These are phyloP conservation scores for Spea bombifrons DNA, from an alignment of 2,113 vertebrate genomes.

Conservation along the genomic window DNA sequence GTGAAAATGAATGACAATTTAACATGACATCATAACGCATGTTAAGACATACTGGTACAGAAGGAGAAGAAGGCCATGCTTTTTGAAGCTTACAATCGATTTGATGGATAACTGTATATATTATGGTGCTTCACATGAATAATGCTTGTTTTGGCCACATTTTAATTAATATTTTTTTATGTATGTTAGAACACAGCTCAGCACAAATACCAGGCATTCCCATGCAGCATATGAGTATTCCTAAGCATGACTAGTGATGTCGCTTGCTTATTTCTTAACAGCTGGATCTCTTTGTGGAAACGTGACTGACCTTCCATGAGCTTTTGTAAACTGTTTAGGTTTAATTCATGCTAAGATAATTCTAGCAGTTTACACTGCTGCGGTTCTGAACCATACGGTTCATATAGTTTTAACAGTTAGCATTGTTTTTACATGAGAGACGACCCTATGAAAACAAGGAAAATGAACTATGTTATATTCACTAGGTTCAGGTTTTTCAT, in stretches of 20 bases:
- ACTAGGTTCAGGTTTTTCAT: too few relatives aligned
- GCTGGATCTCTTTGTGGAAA: constrained; percentile 46
- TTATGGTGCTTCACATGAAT: too few relatives aligned
- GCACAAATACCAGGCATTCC: neutral
- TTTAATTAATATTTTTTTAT: neutral
- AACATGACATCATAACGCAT: too few relatives aligned
- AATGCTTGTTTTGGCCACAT: neutral
- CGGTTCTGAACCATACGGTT: constrained; percentile 50
- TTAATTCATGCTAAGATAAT: constrained; percentile 51
- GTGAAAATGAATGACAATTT: too few relatives aligned
- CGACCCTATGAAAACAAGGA: constrained; percentile 53
- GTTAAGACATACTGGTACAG: too few relatives aligned
- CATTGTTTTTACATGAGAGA: constrained; percentile 25
- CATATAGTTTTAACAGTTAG: neutral
- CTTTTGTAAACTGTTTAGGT: constrained; percentile 52
- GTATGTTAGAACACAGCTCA: neutral
- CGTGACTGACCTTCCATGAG: constrained; percentile 50
- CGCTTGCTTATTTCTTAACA: constrained; percentile 60
- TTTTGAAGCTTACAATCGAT: too few relatives aligned
- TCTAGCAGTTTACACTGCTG: constrained; percentile 51
- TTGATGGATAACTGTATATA: too few relatives aligned
- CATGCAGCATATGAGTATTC: neutral
- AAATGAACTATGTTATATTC: too few relatives aligned
- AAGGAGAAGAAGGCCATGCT: too few relatives aligned
- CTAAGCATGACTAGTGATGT: constrained; percentile 21